phyloP scores from a whole-genome alignment of 2,888 invertebrate species.

The Meteorus colon region DNA sequence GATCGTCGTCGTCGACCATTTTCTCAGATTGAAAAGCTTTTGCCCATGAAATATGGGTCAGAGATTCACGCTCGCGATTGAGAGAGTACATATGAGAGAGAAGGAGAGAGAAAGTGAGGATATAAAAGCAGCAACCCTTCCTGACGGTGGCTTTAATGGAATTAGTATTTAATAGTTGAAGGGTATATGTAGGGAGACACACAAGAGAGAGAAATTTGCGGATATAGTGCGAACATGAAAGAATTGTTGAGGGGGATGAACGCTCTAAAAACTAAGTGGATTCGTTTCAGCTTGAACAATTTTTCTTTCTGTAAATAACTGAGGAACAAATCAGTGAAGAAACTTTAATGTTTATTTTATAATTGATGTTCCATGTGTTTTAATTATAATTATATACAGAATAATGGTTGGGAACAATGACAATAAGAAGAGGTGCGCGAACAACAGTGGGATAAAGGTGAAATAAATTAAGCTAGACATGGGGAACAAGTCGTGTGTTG shows the following conservation, averaged over 20 bases:
- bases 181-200: slow-evolving; percentile 24
- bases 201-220: slow-evolving; percentile 43
- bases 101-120: slow-evolving; percentile 39
- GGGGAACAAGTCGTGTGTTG: slow-evolving; percentile 34
- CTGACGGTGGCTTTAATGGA: slow-evolving; percentile 69
- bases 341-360: not conserved
- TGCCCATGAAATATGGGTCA: slow-evolving; percentile 72
- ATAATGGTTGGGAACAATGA: slow-evolving; percentile 1
- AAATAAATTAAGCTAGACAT: slow-evolving; percentile 37
- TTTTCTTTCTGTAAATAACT: slow-evolving; percentile 17
- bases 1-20: slow-evolving; percentile 53
- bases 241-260: not conserved
- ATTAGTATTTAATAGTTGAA: slow-evolving; percentile 72
- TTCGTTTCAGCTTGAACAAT: slow-evolving; percentile 44
- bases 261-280: slow-evolving; percentile 68
- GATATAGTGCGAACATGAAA: slow-evolving; percentile 39
- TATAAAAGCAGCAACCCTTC: slow-evolving; percentile 67
- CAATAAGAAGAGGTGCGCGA: slow-evolving; percentile 11
- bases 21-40: slow-evolving; percentile 70
- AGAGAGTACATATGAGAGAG: not conserved
- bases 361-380: too few relatives aligned
- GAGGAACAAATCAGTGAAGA: not conserved
- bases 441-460: slow-evolving; percentile 24
- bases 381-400: too few relatives aligned
- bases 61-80: slow-evolving; percentile 56